These are phyloP conservation scores for Nezara viridula DNA, from an alignment of 2,888 invertebrate genomes.

Conservation along the genomic window DNA sequence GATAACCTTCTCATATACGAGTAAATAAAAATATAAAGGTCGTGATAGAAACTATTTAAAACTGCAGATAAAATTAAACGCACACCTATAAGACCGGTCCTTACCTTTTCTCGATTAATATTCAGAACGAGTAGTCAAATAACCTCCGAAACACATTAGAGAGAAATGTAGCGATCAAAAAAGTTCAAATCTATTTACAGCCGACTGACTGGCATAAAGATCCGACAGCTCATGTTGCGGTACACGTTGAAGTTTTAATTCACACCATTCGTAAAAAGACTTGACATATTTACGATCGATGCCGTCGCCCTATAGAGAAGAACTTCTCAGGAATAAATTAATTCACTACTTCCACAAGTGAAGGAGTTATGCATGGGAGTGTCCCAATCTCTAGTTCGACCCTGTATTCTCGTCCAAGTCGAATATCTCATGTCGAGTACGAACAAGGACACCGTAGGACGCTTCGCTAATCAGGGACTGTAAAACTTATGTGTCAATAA, in stretches of 20 bases:
- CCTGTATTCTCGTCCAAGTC: neutral
- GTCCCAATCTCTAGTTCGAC: neutral
- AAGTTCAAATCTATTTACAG: neutral
- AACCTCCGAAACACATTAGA: neutral
- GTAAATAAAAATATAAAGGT: too few species aligned
- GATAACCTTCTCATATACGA: too few species aligned
- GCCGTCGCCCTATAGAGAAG: neutral
- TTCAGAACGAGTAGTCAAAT: neutral
- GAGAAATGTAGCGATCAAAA: neutral
- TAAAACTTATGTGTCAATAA: too few species aligned
- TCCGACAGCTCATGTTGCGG: neutral
- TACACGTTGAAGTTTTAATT: neutral
- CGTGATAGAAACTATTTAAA: neutral
- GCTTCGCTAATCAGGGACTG: too few species aligned
- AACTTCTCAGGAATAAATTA: neutral
- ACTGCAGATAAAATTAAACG: neutral
- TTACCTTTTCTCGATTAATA: neutral
- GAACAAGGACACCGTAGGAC: neutral
- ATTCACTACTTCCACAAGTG: neutral
- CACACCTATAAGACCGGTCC: neutral
- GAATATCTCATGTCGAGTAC: neutral
- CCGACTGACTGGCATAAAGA: neutral
- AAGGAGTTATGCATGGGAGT: conserved; percentile 24
- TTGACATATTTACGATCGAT: neutral
- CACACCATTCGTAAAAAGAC: neutral